Evolutionary conservation across 2,888 invertebrate species (phyloP), one percentile per base, ranked within the genome.

Genomic region (Pycnomerus fuliginosus): DNA sequence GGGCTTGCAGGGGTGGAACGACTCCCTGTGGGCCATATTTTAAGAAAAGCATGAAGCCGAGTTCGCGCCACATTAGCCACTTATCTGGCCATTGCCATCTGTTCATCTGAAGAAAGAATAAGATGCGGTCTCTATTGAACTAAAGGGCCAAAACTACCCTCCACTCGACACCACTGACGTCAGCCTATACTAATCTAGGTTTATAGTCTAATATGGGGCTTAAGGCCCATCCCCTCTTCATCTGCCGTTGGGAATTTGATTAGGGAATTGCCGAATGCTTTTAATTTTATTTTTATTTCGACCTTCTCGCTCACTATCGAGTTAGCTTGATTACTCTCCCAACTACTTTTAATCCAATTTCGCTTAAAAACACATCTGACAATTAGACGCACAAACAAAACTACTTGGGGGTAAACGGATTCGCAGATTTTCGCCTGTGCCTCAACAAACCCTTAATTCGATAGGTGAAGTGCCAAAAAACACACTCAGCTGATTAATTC

Each of bases 71-170:
- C 50, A 53, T 51, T 53, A 53, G 49, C 47, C 49, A 44, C 54
- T 54, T 54, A 54, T 54, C 54, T 50, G 44, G 50, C 44, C 30
- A 44, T 44, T 37, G 50, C 54, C 54, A 54, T 54, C 54, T 54
- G 54, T 39, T 48, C 50, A 54, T 50, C 46, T 52, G 38, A 35
- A 30, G 42, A 48, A 50, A 48, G 46, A 53, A 53, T 45, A 39
- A 24, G 48, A 46, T 42, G 42, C 48, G 38, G 50, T 42, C 16
- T 24, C 28, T 32, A 36, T 42, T 27, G 39, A 47, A 30, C 45
- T 20, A 31, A 41, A 42, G 32, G 48, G 5, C 24, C 33, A 23
- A 25, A 27, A 35, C 30, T 28, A 36, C 38, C 40, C 44, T 35
- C 33, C 20, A 20, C 20, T 5, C 20, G 20, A 5, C 5, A 8